These are phyloP conservation scores for Amazona finschi DNA, from an alignment of 2,797 vertebrate genomes.

Conservation along the genomic window DNA sequence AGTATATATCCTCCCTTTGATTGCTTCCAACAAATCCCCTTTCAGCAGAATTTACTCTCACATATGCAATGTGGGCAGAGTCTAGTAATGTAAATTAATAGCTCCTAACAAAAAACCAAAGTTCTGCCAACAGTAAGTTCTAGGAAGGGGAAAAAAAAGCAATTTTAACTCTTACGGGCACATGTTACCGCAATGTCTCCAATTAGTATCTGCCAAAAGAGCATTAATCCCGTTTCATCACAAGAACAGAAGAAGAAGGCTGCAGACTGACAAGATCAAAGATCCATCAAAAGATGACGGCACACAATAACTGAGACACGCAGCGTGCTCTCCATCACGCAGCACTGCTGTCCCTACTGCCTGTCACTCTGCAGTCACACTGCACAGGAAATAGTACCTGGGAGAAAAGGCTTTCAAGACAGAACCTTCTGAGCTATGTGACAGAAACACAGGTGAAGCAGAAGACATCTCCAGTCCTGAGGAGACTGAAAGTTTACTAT, in stretches of 20 bases:
- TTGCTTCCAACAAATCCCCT: background rate
- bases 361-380: background rate
- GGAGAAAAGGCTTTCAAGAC: background rate
- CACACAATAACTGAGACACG: accelerated
- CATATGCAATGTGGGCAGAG: background rate
- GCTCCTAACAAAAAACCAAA: background rate
- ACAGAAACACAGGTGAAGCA: background rate
- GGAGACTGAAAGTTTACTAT: background rate
- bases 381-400: background rate
- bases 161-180: background rate
- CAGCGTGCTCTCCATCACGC: background rate
- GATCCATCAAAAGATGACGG: background rate
- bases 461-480: background rate
- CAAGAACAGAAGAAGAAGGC: background rate
- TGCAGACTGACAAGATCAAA: background rate
- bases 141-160: background rate
- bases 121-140: background rate
- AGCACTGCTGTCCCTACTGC: background rate
- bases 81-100: background rate
- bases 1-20: background rate
- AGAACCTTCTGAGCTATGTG: background rate
- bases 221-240: background rate
- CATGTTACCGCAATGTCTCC: background rate
- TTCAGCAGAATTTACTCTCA: conserved; percentile 15
- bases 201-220: background rate